These are phyloP conservation scores for Sminthurinus signatus DNA, from an alignment of 1,140 invertebrate genomes.

Conservation along the genomic window DNA sequence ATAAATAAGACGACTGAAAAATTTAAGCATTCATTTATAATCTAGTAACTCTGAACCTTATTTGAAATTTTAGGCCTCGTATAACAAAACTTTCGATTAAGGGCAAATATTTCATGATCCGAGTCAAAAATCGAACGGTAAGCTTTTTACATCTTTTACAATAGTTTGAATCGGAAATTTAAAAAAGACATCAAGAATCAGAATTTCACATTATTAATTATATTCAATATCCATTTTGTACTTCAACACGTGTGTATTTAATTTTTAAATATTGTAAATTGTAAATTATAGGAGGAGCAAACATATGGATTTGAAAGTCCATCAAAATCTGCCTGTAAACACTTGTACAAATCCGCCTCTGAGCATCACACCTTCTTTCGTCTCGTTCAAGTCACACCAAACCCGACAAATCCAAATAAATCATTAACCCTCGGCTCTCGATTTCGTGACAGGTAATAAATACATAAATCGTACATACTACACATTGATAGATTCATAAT, in stretches of 20 bases:
- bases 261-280: no score
- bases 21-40: not conserved
- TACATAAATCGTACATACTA: not conserved
- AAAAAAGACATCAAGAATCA: no score
- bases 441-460: slow-evolving; percentile 58
- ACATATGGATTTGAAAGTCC: slow-evolving; percentile 93
- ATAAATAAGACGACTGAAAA: not conserved
- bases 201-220: no score
- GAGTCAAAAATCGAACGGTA: slow-evolving; percentile 54
- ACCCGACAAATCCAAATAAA: slow-evolving; percentile 54
- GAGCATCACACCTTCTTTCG: slow-evolving; percentile 98
- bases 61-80: slow-evolving; percentile 58
- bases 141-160: no score
- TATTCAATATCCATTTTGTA: no score
- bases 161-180: no score
- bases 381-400: slow-evolving; percentile 67
- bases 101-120: slow-evolving; percentile 91
- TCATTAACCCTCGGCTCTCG: slow-evolving; percentile 65
- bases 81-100: slow-evolving; percentile 95
- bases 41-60: not conserved
- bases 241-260: no score
- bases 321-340: slow-evolving; percentile 89
- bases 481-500: not conserved
- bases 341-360: slow-evolving; percentile 96
- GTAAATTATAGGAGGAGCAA: slow-evolving; percentile 74